Evolutionary conservation across 2,888 invertebrate genomes (phyloP).

Genomic region (Leptopilina drosophilae): DNA sequence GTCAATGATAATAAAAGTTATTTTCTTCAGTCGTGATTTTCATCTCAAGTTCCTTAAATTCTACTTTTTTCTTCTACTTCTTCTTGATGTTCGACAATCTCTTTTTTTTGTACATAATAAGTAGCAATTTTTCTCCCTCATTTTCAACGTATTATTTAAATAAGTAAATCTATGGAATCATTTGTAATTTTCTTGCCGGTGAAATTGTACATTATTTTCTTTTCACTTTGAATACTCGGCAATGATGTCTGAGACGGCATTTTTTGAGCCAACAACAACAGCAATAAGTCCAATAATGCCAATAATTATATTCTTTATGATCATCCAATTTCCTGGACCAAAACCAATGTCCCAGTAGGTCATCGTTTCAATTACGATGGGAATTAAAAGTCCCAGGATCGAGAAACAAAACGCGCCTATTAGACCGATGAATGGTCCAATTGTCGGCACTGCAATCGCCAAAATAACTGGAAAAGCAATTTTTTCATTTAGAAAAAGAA

Average conservation of each 20-base stretch:
- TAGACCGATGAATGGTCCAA: slow-evolving; percentile 92
- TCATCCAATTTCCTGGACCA: slow-evolving; percentile 84
- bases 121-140: not conserved
- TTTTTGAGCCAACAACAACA: slow-evolving; percentile 88
- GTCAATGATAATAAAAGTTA: not conserved
- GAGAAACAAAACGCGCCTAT: slow-evolving; percentile 97
- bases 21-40: not conserved
- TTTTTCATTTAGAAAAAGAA: not conserved
- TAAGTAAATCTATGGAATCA: not conserved
- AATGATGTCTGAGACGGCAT: slow-evolving; percentile 55
- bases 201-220: not conserved
- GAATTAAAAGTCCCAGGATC: slow-evolving; percentile 92
- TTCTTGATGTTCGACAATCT: too few relatives aligned
- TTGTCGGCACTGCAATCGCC: slow-evolving; percentile 92
- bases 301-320: slow-evolving; percentile 89
- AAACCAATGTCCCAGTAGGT: slow-evolving; percentile 92
- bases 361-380: slow-evolving; percentile 90
- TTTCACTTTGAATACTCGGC: not conserved
- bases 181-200: not conserved
- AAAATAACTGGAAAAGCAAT: slow-evolving; percentile 79
- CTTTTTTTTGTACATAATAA: too few relatives aligned
- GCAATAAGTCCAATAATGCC: slow-evolving; percentile 87
- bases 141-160: not conserved
- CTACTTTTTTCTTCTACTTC: too few relatives aligned
- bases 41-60: not conserved